Evolutionary conservation across 2,797 vertebrate species (phyloP).

Genomic region (Phyllotis vaccarum): DNA sequence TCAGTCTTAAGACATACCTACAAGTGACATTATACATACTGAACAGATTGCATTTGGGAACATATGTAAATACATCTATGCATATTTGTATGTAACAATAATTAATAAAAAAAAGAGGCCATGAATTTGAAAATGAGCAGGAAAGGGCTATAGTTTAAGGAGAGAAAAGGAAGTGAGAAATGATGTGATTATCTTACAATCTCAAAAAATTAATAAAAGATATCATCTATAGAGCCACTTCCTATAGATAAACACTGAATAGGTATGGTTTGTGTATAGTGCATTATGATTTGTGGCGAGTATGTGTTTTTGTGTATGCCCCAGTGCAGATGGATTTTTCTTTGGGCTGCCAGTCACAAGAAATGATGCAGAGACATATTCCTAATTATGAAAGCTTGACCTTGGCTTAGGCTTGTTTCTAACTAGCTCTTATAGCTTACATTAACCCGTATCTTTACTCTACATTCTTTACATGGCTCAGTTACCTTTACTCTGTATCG

Average conservation of each 20-base stretch:
- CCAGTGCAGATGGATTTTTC: not conserved
- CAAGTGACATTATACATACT: not conserved
- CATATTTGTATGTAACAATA: not conserved
- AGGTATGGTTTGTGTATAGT: not conserved
- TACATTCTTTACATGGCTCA: too few relatives aligned
- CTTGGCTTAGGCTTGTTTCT: too few relatives aligned
- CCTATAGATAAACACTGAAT: conserved; percentile 7
- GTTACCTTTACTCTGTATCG: too few relatives aligned
- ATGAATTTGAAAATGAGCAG: not conserved
- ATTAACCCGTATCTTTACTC: too few relatives aligned
- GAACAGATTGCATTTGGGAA: not conserved
- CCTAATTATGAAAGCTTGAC: too few relatives aligned
- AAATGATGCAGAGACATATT: too few relatives aligned
- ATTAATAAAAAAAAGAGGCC: not conserved
- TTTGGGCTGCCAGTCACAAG: too few relatives aligned
- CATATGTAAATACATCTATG: not conserved
- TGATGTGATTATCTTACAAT: not conserved
- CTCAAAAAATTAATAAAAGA: not conserved
- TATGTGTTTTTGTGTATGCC: not conserved
- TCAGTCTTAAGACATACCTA: not conserved
- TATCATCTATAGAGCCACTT: not conserved
- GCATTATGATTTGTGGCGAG: not conserved
- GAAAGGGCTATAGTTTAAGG: not conserved
- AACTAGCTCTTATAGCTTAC: too few relatives aligned
- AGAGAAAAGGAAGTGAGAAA: not conserved